A percentile compares a stretch with the other conserved stretches of the same genome.
phyloP scores from a whole-genome alignment of 2,888 invertebrate species.

The Cylindroiulus punctatus region DNA sequence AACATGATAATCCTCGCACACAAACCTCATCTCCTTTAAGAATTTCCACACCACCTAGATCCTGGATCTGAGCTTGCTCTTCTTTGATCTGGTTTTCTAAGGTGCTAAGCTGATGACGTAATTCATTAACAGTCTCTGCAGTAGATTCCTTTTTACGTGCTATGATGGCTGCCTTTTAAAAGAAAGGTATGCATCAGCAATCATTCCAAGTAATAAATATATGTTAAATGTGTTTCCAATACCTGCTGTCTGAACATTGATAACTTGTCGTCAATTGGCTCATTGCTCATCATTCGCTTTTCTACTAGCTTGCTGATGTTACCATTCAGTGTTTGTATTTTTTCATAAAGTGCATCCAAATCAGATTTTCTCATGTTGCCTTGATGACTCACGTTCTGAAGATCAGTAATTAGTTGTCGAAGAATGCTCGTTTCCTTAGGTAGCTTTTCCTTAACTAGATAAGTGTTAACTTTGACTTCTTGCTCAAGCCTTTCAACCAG shows the following conservation, averaged over 20 bases:
- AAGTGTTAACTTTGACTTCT: constrained; percentile 79
- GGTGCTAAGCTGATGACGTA: constrained; percentile 72
- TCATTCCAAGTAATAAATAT: neutral
- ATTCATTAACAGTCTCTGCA: constrained; percentile 76
- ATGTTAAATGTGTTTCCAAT: neutral
- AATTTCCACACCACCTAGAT: constrained; percentile 74
- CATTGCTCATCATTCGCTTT: constrained; percentile 74
- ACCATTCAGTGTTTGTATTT: constrained; percentile 68
- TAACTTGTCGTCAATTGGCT: constrained; percentile 77
- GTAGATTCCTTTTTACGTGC: constrained; percentile 81
- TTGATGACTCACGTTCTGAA: constrained; percentile 76
- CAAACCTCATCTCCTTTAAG: constrained; percentile 77
- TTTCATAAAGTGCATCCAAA: constrained; percentile 72
- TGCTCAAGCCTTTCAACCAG: constrained; percentile 79
- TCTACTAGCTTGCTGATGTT: constrained; percentile 80
- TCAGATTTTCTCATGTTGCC: constrained; percentile 76
- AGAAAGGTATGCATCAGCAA: neutral
- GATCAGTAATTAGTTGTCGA: constrained; percentile 75
- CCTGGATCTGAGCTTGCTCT: constrained; percentile 67
- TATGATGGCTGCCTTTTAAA: constrained; percentile 74
- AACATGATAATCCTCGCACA: too few relatives aligned
- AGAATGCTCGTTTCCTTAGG: constrained; percentile 76
- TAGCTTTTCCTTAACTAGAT: constrained; percentile 81
- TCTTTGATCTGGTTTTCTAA: constrained; percentile 73
- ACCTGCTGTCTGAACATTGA: constrained; percentile 85